A percentile compares a stretch with the other conserved stretches of the same genome.
Evolutionary conservation across 2,888 invertebrate species (phyloP).

Genomic region (Gandaritis pyraliata): DNA sequence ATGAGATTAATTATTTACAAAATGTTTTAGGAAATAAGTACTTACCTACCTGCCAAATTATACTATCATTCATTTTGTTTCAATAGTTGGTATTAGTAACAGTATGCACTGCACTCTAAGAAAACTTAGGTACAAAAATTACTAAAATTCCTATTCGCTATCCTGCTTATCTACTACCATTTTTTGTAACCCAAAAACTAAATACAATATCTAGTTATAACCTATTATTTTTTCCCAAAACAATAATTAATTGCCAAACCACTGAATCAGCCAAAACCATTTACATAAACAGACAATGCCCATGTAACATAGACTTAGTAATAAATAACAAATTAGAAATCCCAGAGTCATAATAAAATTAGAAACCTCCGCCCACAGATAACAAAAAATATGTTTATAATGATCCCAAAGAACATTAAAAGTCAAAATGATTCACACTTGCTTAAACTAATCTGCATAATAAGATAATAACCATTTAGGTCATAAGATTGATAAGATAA

Average conservation of each 20-base stretch:
- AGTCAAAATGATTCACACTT: constrained; percentile 42
- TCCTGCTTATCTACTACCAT: no score
- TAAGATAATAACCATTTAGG: constrained; percentile 41
- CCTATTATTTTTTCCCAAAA: not conserved
- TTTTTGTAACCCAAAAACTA: no score
- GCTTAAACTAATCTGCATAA: constrained; percentile 39
- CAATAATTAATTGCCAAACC: not conserved
- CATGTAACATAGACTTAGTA: not conserved
- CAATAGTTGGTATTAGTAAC: no score
- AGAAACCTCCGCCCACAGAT: constrained; percentile 33
- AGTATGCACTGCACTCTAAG: no score
- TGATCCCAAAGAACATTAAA: constrained; percentile 37
- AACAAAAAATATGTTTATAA: constrained; percentile 34
- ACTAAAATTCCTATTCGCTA: no score
- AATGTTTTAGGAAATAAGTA: no score
- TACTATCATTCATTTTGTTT: no score
- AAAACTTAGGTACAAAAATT: no score
- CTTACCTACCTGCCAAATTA: no score
- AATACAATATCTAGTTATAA: no score
- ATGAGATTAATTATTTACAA: no score
- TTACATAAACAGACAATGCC: constrained; percentile 1
- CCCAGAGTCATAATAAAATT: constrained; percentile 34
- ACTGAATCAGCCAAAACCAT: not conserved
- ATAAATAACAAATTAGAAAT: constrained; percentile 20
- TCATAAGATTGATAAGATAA: constrained; percentile 42